Conservation (phyloP, 2,113 vertebrate species). For the Hystrix cristata region DNA sequence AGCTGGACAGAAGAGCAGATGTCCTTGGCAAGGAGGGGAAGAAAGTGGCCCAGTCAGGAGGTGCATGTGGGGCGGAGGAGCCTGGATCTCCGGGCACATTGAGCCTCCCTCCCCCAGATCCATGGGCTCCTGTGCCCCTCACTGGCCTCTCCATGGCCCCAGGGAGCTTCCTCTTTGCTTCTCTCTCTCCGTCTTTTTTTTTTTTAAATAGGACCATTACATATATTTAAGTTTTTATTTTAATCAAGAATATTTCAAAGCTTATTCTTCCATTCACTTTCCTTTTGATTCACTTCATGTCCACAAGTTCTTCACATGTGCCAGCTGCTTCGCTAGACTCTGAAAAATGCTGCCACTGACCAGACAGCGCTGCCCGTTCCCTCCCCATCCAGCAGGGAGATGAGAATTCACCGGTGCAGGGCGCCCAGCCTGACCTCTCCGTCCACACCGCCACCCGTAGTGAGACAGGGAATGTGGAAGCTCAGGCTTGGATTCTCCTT, state of each 20-base stretch:
- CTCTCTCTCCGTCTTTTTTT: neutral
- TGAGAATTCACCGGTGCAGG: rapidly evolving
- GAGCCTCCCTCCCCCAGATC: rapidly evolving
- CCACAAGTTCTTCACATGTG: neutral
- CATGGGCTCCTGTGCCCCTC: rapidly evolving
- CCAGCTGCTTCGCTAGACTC: neutral
- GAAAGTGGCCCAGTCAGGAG: neutral
- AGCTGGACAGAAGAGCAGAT: neutral
- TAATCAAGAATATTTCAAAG: neutral
- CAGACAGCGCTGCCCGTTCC: neutral
- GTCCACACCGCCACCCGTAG: neutral
- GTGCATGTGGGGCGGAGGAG: neutral
- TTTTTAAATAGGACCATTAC: neutral
- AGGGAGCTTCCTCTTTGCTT: neutral
- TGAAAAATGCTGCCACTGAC: neutral
- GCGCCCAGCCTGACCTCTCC: rapidly evolving
- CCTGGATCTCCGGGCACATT: rapidly evolving
- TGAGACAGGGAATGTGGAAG: neutral
- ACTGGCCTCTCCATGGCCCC: rapidly evolving
- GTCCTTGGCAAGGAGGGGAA: no score
- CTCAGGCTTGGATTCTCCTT: constrained; percentile 30
- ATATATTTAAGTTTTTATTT: neutral
- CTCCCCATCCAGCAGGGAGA: neutral
- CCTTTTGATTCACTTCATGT: neutral
- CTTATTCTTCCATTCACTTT: neutral